These are phyloP conservation scores for Apomyelois bistriatella DNA, from an alignment of 2,888 invertebrate species.

Conservation along the genomic window DNA sequence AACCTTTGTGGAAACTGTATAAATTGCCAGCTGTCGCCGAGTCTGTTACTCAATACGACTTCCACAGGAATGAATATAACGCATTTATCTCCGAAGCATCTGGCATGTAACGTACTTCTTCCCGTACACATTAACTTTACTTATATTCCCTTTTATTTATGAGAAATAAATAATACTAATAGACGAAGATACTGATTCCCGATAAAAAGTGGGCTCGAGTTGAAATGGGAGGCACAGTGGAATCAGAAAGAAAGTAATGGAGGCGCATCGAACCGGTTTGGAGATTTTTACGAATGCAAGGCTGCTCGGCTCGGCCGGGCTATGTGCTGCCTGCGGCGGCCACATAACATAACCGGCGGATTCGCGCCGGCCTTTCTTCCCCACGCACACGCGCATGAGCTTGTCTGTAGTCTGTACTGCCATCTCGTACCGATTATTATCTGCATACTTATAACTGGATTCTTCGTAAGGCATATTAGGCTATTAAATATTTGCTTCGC, in stretches of 20 bases:
- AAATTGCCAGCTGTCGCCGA: constrained; percentile 52
- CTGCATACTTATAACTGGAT: constrained; percentile 62
- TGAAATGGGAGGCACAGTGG: constrained; percentile 77
- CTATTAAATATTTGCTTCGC: constrained; percentile 60
- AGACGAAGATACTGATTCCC: constrained; percentile 79
- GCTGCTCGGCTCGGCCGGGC: constrained; percentile 61
- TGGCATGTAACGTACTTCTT: constrained; percentile 71
- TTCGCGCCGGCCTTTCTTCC: constrained; percentile 71
- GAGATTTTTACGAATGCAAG: constrained; percentile 80
- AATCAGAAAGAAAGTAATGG: constrained; percentile 80
- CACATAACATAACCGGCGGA: constrained; percentile 72
- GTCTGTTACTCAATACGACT: constrained; percentile 56
- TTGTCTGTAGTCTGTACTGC: constrained; percentile 40
- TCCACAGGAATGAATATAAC: constrained; percentile 50
- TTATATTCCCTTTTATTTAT: constrained; percentile 77
- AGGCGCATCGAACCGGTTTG: constrained; percentile 78
- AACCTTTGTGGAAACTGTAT: constrained; percentile 30
- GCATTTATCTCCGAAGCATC: constrained; percentile 66
- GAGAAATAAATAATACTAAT: constrained; percentile 80
- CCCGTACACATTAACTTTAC: constrained; percentile 74
- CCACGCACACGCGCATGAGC: constrained; percentile 47
- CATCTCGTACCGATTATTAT: constrained; percentile 57
- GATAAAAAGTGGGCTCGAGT: constrained; percentile 79
- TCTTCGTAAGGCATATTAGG: constrained; percentile 52
- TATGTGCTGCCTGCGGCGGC: constrained; percentile 65